Evolutionary conservation across 37 sponge, comb jelly and placozoan genomes (phyloP), one percentile per base, ranked within the genome.

Genomic region (Chondrilla cf. caribensis): DNA sequence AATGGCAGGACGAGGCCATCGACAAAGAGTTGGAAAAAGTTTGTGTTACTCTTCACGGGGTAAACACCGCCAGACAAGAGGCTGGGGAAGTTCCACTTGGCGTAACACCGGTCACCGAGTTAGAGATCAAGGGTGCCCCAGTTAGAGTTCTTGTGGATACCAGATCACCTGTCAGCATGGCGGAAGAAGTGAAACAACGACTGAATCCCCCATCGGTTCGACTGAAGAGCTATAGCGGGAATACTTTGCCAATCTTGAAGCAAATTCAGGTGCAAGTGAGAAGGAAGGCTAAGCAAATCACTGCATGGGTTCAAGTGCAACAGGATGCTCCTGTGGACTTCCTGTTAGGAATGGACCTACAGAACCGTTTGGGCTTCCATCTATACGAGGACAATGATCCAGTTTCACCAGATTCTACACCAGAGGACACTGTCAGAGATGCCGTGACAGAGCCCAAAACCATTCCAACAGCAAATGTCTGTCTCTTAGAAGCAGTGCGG

Each of bases 201-300:
- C 51, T 89, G 22, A 2, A 58, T 26, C 54, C 58, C 0, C 68
- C 85, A 5, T 6, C 77, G 1, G 78, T 88, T 2, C 5, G 6
- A 0, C 76, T 88, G 15, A 33, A 22, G 25, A 81, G 40, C 38
- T 87, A 87, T 64, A 43, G 68, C 1, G 82, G 82, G 11, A 47
- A 24, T 25, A 47, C 33, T 2, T 39, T 81, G 17, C 3, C 3
- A 1, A 22, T 81, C 8, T 3, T 81, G 2, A 24, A 26, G 35
- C 17, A 79, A 28, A 35, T 19, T 71, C 22, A 6, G 6, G 64
- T 35, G 7, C 33, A 22, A 32, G 6, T 71, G 18, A 7, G 18
- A 19, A 6, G 73, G 6, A 19, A 19, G 73, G 38, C 11, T 29
- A 7, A 39, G 4, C 4, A 7, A 9, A 38, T 71, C 22, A 38